Evolutionary conservation across 23 tunicate genomes (phyloP).

Genomic region (Botrylloides violaceus): DNA sequence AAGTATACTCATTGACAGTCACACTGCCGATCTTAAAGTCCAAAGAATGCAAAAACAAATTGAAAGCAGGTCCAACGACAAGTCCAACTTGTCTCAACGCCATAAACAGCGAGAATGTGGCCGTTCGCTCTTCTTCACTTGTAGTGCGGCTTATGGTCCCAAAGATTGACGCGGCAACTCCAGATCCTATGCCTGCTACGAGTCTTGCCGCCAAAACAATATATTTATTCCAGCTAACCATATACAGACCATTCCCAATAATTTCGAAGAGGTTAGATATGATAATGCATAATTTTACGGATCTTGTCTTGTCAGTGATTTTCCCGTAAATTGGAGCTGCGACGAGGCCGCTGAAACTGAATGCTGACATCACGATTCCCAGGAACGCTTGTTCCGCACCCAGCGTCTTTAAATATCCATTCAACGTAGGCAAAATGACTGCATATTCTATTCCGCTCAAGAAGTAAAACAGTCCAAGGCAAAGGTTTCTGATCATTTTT

Average conservation of each 20-base stretch:
- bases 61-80: conserved; percentile 77
- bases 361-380: conserved; percentile 77
- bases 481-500: conserved; percentile 1
- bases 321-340: conserved; percentile 79
- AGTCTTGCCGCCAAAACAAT: conserved; percentile 62
- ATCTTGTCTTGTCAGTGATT: conserved; percentile 55
- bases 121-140: conserved; percentile 59
- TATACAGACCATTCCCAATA: conserved; percentile 71
- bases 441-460: conserved; percentile 90
- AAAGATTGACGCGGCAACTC: conserved; percentile 77
- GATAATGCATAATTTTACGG: conserved; percentile 43
- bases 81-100: conserved; percentile 76
- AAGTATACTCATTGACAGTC: conserved; percentile 36
- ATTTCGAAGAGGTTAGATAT: conserved; percentile 77
- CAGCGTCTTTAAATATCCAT: conserved; percentile 30
- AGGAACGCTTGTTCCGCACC: conserved; percentile 36
- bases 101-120: conserved; percentile 65
- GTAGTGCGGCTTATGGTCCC: conserved; percentile 62
- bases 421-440: conserved; percentile 76
- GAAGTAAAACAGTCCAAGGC: conserved; percentile 45
- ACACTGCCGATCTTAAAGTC: conserved; percentile 60
- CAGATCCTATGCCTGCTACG: conserved; percentile 81
- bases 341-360: conserved; percentile 71
- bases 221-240: conserved; percentile 27
- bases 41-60: conserved; percentile 37